phyloP scores from a whole-genome alignment of 1,140 invertebrate genomes.

The Anagrus nilaparvatae region DNA sequence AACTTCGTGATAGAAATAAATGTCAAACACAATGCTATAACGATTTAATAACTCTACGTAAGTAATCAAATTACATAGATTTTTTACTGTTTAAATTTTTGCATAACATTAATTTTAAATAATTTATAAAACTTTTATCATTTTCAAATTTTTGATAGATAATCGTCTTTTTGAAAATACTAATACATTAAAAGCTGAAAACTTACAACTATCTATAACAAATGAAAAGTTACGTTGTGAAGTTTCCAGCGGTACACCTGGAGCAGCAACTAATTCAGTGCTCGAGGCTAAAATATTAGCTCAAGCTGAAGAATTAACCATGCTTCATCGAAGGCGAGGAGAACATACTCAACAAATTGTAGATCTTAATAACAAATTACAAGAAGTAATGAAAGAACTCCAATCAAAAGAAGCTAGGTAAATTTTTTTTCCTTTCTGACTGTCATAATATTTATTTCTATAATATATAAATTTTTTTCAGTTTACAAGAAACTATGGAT shows the following conservation, averaged over 20 bases:
- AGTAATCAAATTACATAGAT: conserved; percentile 23
- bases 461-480: conserved; percentile 35
- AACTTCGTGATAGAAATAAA: conserved; percentile 48
- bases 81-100: conserved; percentile 6
- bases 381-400: conserved; percentile 74
- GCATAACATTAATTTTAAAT: neutral
- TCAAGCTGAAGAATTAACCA: conserved; percentile 87
- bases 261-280: conserved; percentile 36
- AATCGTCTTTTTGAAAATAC: conserved; percentile 77
- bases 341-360: conserved; percentile 91
- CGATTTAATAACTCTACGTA: conserved; percentile 54
- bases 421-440: conserved; percentile 1
- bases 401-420: conserved; percentile 65
- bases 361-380: conserved; percentile 74
- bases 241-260: conserved; percentile 36
- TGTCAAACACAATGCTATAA: conserved; percentile 48
- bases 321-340: conserved; percentile 75
- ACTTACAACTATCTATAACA: conserved; percentile 71
- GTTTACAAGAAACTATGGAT: conserved; percentile 61
- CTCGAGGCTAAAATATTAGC: conserved; percentile 76
- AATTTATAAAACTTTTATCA: neutral
- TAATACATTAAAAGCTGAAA: conserved; percentile 66
- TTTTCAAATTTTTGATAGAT: conserved; percentile 50
- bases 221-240: conserved; percentile 69
- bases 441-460: conserved; percentile 3